A percentile compares a stretch with the other conserved stretches of the same genome.
phyloP scores from a whole-genome alignment of 2,113 vertebrate species.

The Oxygymnocypris stewartii region DNA sequence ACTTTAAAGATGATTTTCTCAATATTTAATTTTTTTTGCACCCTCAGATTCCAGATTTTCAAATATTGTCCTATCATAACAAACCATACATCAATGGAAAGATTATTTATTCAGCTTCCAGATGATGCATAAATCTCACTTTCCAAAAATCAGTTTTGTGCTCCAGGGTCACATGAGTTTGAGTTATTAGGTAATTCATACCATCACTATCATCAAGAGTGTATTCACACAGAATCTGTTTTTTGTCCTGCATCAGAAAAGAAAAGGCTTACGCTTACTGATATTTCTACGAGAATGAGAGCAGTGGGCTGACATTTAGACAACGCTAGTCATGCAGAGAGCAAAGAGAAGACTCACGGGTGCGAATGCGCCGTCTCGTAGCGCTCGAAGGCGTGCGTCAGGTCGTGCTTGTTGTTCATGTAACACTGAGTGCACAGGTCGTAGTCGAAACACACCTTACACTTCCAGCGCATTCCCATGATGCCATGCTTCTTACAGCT shows the following conservation, averaged over 20 bases:
- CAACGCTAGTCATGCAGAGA: constrained; percentile 67
- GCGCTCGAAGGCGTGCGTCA: constrained; percentile 89
- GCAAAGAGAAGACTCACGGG: constrained; percentile 82
- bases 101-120: too few species aligned
- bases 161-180: neutral
- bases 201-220: neutral
- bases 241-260: neutral
- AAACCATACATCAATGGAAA: too few species aligned
- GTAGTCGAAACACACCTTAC: constrained; percentile 94
- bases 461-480: constrained; percentile 98
- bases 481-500: constrained; percentile 98
- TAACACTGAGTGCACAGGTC: constrained; percentile 98
- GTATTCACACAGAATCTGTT: neutral
- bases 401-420: constrained; percentile 95
- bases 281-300: neutral
- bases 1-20: too few species aligned
- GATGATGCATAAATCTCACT: too few species aligned
- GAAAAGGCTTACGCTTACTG: neutral
- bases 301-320: constrained; percentile 68
- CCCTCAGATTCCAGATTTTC: too few species aligned
- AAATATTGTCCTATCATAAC: too few species aligned
- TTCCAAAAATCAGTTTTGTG: too few species aligned
- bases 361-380: constrained; percentile 94
- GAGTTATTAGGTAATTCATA: neutral
- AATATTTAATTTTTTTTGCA: too few species aligned